Percentiles rank a stretch among this genome's conserved stretches.
Evolutionary conservation across 2,888 invertebrate species (phyloP).

Genomic region (Acanthosepion pharaonis): DNA sequence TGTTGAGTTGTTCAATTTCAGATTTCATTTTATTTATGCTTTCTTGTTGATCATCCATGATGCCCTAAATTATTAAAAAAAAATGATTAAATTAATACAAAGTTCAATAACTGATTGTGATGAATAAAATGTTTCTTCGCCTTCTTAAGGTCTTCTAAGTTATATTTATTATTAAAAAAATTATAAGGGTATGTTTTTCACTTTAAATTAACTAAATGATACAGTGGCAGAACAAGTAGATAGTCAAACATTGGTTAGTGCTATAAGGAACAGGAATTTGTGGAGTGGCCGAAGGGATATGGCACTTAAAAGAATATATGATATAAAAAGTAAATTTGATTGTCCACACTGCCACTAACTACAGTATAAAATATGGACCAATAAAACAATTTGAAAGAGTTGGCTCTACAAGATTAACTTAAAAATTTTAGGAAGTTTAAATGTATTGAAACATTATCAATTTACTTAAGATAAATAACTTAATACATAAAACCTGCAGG

Average conservation of each 20-base stretch:
- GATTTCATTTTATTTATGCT: constrained; percentile 37
- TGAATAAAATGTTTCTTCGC: neutral
- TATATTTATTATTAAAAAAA: neutral
- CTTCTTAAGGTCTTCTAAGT: neutral
- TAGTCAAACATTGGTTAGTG: no score
- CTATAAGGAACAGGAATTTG: no score
- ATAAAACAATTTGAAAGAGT: neutral
- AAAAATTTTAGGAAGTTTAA: neutral
- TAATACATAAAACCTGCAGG: no score
- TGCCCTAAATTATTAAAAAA: neutral
- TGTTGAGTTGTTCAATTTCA: constrained; percentile 35
- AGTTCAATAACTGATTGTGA: neutral
- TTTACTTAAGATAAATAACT: no score
- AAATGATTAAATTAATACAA: neutral
- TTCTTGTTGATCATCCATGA: constrained; percentile 44
- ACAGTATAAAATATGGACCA: neutral
- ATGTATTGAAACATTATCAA: neutral
- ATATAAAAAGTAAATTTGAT: neutral
- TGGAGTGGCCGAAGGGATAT: no score
- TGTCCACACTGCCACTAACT: neutral
- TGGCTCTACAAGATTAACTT: neutral
- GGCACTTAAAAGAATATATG: no score
- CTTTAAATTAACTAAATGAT: neutral
- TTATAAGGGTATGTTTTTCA: neutral
- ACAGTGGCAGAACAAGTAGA: neutral